Conservation (phyloP, 2,888 invertebrate genomes). For the Rhamnusium bicolor region DNA sequence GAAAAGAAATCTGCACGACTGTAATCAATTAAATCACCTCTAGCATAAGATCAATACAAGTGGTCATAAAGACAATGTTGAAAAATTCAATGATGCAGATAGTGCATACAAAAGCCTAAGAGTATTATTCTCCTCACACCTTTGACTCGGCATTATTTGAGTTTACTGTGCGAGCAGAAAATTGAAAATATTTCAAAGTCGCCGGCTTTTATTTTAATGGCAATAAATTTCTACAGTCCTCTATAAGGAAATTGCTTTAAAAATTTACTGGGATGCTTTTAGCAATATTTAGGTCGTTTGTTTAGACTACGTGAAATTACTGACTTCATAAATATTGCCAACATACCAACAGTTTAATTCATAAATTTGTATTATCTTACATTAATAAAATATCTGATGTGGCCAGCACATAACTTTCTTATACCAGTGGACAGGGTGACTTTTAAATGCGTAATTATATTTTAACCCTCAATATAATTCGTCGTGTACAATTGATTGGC, state of each 20-base stretch:
- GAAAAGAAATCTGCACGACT: no score
- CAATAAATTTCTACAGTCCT: slow-evolving; percentile 52
- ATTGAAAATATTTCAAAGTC: slow-evolving; percentile 33
- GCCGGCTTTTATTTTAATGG: slow-evolving; percentile 50
- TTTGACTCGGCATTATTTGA: slow-evolving; percentile 26
- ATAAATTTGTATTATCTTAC: not conserved
- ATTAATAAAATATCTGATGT: no score
- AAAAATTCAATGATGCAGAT: slow-evolving; percentile 9
- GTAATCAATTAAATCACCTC: not conserved
- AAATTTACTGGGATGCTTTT: slow-evolving; percentile 50
- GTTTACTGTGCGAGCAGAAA: slow-evolving; percentile 20
- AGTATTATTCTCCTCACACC: slow-evolving; percentile 30
- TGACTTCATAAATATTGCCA: slow-evolving; percentile 37
- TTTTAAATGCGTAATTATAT: no score
- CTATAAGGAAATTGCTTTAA: slow-evolving; percentile 55
- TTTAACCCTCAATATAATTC: no score
- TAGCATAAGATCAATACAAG: not conserved
- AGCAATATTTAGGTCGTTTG: slow-evolving; percentile 42
- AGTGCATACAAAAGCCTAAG: slow-evolving; percentile 12
- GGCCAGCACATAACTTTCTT: no score
- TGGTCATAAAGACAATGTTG: not conserved
- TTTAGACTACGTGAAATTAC: slow-evolving; percentile 41
- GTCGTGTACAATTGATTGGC: no score
- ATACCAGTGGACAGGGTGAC: no score
- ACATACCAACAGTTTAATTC: slow-evolving; percentile 9